Percentiles rank a stretch among this genome's conserved stretches.
phyloP scores from a whole-genome alignment of 2,113 vertebrate genomes.

The Fregetta grallaria region DNA sequence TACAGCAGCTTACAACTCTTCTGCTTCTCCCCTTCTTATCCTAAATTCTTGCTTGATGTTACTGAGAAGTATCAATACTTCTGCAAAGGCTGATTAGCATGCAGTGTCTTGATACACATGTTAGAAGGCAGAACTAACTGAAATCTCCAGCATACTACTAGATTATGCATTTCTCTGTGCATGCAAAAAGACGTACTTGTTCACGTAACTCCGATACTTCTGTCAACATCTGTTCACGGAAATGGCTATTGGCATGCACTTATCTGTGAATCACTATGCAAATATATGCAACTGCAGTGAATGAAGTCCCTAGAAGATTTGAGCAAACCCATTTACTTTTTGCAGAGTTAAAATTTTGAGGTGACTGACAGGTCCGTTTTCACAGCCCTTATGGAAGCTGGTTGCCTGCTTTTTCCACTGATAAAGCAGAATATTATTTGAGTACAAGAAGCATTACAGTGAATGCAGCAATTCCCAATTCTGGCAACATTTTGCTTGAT shows the following conservation, averaged over 20 bases:
- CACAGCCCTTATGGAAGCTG: background rate
- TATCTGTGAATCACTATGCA: conserved; percentile 52
- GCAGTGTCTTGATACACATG: background rate
- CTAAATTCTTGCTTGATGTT: background rate
- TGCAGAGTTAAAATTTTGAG: background rate
- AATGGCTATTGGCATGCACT: conserved; percentile 44
- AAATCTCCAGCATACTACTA: background rate
- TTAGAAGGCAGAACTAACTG: conserved; percentile 2
- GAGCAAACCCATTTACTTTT: conserved; percentile 22
- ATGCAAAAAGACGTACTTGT: background rate
- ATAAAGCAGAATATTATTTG: background rate
- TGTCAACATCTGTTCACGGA: conserved; percentile 56
- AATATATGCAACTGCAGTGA: conserved; percentile 26
- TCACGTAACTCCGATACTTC: background rate
- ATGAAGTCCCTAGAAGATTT: conserved; percentile 23
- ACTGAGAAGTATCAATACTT: background rate
- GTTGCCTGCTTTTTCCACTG: background rate
- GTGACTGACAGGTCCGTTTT: conserved; percentile 47
- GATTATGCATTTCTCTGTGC: conserved; percentile 39
- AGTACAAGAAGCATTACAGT: background rate
- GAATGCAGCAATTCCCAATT: background rate
- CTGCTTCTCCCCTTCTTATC: background rate
- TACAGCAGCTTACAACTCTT: background rate
- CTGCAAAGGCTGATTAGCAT: background rate
- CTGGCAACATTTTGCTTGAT: background rate